A percentile compares a stretch with the other conserved stretches of the same genome.
These are phyloP conservation scores for Episyrphus balteatus DNA, from an alignment of 1,140 invertebrate genomes.

Conservation along the genomic window DNA sequence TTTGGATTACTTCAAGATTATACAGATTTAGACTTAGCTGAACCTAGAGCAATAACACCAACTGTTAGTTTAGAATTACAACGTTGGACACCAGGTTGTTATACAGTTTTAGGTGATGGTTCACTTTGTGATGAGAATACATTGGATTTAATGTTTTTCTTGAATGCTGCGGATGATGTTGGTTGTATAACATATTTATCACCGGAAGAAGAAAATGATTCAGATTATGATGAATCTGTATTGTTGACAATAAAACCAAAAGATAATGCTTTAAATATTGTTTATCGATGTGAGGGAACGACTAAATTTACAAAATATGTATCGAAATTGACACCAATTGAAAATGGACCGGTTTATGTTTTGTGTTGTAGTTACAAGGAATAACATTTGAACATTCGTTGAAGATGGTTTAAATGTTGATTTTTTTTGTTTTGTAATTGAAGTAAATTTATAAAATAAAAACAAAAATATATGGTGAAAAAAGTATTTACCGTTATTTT, in stretches of 20 bases:
- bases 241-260: slow-evolving; percentile 41
- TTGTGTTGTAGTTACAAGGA: slow-evolving; percentile 35
- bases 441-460: background rate
- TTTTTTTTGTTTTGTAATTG: background rate
- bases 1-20: slow-evolving; percentile 48
- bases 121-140: slow-evolving; percentile 39
- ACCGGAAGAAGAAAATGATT: slow-evolving; percentile 27
- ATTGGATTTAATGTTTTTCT: slow-evolving; percentile 45
- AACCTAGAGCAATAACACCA: slow-evolving; percentile 32
- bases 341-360: slow-evolving; percentile 30
- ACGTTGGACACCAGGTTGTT: slow-evolving; percentile 53
- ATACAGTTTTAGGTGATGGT: slow-evolving; percentile 38
- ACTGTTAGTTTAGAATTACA: slow-evolving; percentile 49
- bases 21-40: slow-evolving; percentile 49
- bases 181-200: slow-evolving; percentile 45
- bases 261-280: slow-evolving; percentile 55
- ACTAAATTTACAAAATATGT: slow-evolving; percentile 53
- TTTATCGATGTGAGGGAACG: slow-evolving; percentile 50
- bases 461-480: too few species aligned
- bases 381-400: slow-evolving; percentile 9
- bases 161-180: slow-evolving; percentile 38
- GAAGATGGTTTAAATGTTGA: background rate
- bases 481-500: too few species aligned
- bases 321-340: slow-evolving; percentile 27
- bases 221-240: slow-evolving; percentile 12